Conservation (phyloP, 53 echinoderm and acorn worm genomes). For the Zoroaster sp. region DNA sequence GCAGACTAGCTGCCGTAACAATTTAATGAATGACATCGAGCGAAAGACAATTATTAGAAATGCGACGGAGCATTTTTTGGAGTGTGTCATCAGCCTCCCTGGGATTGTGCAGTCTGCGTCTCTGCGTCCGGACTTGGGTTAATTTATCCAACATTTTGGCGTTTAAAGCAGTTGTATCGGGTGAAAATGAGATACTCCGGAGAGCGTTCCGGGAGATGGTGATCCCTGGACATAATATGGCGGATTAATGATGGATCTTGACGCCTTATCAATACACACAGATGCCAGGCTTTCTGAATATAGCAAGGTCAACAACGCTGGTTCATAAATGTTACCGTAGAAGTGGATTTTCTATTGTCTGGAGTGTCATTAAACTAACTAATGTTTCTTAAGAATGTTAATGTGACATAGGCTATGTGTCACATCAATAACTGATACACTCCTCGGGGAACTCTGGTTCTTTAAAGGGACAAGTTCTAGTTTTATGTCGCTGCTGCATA, state of each 20-base stretch:
- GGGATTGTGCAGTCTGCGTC: neutral
- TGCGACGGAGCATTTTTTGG: too few species aligned
- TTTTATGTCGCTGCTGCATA: too few species aligned
- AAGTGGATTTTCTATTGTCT: neutral
- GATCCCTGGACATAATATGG: neutral
- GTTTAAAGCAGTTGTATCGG: neutral
- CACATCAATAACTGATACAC: neutral
- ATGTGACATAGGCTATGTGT: neutral
- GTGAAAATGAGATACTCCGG: neutral
- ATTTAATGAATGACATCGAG: too few species aligned
- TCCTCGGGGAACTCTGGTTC: neutral
- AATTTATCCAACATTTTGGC: neutral
- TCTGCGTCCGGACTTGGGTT: neutral
- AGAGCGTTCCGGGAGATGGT: constrained; percentile 16
- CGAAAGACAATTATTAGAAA: too few species aligned
- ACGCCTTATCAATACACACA: neutral
- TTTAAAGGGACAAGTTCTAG: too few species aligned
- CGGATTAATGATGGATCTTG: neutral
- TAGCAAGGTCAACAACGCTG: constrained; percentile 6
- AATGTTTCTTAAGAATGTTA: neutral
- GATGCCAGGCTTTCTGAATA: neutral
- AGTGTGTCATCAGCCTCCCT: too few species aligned
- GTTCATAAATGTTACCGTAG: neutral
- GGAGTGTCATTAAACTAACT: neutral
- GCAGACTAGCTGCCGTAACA: too few species aligned